A percentile compares a stretch with the other conserved stretches of the same genome.
These are phyloP conservation scores for Grammomys dolichurus DNA, from an alignment of 2,113 vertebrate species.

Conservation along the genomic window DNA sequence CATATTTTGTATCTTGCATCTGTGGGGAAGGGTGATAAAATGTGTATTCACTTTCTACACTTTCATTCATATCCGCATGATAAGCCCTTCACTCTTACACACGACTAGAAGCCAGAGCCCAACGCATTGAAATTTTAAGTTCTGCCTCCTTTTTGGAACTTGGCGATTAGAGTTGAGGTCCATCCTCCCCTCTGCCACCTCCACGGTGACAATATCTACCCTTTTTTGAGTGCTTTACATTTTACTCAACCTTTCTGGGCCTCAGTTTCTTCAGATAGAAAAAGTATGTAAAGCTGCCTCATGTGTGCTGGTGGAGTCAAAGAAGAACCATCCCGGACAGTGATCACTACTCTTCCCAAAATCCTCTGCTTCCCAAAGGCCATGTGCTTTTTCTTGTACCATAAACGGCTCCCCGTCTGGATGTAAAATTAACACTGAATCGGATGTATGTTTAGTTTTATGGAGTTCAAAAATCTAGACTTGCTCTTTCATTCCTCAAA, in stretches of 20 bases:
- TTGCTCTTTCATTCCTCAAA: constrained; percentile 44
- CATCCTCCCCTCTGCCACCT: background rate
- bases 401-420: background rate
- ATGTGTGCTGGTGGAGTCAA: background rate
- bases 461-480: background rate
- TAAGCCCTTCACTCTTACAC: background rate
- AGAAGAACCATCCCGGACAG: too few species aligned
- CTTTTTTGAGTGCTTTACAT: background rate
- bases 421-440: constrained; percentile 21
- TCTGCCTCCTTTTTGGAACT: background rate
- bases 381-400: background rate
- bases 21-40: background rate
- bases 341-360: background rate
- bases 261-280: background rate
- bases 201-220: background rate
- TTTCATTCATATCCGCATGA: background rate
- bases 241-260: background rate
- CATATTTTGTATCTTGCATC: background rate
- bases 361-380: background rate
- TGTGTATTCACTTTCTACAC: background rate
- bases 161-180: background rate
- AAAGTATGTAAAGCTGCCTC: background rate
- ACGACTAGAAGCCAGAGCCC: background rate
- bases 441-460: background rate
- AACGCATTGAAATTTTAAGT: background rate